A percentile compares a stretch with the other conserved stretches of the same genome.
phyloP scores from a whole-genome alignment of 2,888 invertebrate genomes.

The Apomyelois bistriatella region DNA sequence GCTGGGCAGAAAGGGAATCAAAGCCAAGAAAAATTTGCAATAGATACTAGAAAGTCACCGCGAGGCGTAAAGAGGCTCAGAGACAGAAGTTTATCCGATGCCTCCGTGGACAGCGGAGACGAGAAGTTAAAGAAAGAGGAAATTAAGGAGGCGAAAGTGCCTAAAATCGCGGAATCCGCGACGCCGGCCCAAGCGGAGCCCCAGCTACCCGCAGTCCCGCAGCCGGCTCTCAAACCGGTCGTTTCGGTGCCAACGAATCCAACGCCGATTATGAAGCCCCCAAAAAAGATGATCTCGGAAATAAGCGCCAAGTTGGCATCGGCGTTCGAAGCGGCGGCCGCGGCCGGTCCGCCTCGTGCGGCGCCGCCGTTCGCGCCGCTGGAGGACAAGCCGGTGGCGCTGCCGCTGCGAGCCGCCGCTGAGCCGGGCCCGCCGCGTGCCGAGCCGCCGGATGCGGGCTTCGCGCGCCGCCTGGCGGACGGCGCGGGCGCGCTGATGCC shows the following conservation, averaged over 20 bases:
- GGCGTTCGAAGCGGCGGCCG: conserved; percentile 53
- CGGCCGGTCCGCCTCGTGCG: conserved; percentile 24
- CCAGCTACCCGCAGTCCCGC: conserved; percentile 17
- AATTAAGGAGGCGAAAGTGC: conserved; percentile 44
- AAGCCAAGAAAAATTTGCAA: conserved; percentile 41
- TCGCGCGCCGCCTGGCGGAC: conserved; percentile 39
- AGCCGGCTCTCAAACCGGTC: conserved; percentile 22
- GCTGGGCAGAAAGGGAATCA: conserved; percentile 49
- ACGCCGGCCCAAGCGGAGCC: conserved; percentile 21
- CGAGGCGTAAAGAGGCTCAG: conserved; percentile 82
- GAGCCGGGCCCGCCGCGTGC: conserved; percentile 18
- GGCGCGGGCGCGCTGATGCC: conserved; percentile 53
- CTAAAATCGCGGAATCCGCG: conserved; percentile 40
- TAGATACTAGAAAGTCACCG: conserved; percentile 81
- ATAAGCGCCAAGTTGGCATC: conserved; percentile 62
- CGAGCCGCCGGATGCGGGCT: conserved; percentile 19
- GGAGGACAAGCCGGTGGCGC: conserved; percentile 23
- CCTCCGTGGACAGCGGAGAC: conserved; percentile 82
- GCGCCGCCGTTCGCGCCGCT: background rate
- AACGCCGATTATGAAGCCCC: conserved; percentile 63
- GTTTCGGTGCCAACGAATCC: conserved; percentile 31
- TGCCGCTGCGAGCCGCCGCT: conserved; percentile 27
- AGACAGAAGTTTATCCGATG: conserved; percentile 83
- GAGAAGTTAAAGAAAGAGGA: conserved; percentile 72
- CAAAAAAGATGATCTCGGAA: conserved; percentile 71